A percentile compares a stretch with the other conserved stretches of the same genome.
phyloP scores from a whole-genome alignment of 1,140 invertebrate species.

The Neotoxoptera formosana region DNA sequence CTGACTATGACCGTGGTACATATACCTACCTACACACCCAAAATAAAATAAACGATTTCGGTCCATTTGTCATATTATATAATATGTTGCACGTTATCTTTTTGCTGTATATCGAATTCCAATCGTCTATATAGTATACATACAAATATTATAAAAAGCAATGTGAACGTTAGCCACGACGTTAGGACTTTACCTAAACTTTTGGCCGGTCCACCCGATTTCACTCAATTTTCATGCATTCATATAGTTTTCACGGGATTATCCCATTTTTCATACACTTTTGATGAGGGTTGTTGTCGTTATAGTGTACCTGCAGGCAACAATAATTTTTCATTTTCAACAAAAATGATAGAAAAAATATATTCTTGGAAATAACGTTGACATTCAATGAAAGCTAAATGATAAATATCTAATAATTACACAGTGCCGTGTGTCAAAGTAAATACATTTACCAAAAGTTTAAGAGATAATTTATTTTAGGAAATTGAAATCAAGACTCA shows the following conservation, averaged over 20 bases:
- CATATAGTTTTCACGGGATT: not conserved
- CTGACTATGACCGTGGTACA: not conserved
- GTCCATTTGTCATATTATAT: conserved; percentile 1
- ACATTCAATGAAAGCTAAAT: not conserved
- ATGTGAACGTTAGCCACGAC: not conserved
- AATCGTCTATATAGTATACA: not conserved
- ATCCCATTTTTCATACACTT: conserved; percentile 3
- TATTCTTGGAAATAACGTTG: not conserved
- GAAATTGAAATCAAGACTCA: not conserved
- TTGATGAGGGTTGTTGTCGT: not conserved
- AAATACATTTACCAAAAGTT: not conserved
- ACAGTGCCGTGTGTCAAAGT: not conserved
- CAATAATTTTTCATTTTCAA: conserved; percentile 14
- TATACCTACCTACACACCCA: not conserved
- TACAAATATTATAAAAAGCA: not conserved
- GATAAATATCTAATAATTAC: not conserved
- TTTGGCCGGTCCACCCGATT: conserved; percentile 4
- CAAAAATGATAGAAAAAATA: not conserved
- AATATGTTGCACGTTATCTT: not conserved
- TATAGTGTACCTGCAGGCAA: not conserved
- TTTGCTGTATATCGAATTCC: not conserved
- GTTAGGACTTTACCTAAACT: not conserved
- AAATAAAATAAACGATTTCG: not conserved
- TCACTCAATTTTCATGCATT: not conserved
- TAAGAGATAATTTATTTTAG: not conserved